These are phyloP conservation scores for Liasis olivaceus DNA, from an alignment of 2,797 vertebrate species.

Conservation along the genomic window DNA sequence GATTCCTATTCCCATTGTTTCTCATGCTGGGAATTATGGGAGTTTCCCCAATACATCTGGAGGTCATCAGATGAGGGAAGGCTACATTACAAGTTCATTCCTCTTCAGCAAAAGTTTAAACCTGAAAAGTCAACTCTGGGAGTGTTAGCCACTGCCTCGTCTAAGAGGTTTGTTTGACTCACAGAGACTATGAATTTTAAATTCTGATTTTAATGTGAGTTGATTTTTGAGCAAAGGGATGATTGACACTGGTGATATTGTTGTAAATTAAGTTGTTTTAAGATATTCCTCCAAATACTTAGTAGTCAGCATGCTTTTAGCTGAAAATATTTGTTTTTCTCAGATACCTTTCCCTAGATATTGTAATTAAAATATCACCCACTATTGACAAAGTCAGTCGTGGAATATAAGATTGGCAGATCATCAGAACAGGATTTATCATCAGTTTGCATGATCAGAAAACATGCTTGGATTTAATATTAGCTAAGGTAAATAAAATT, in stretches of 20 bases:
- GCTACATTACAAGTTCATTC: neutral
- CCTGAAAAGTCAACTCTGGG: neutral
- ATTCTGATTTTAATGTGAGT: slow-evolving; percentile 8
- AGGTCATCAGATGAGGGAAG: neutral
- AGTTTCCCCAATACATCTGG: neutral
- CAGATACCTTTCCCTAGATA: neutral
- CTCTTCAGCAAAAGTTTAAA: neutral
- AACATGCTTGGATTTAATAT: neutral
- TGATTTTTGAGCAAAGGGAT: neutral
- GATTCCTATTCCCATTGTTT: neutral
- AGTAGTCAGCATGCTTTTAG: neutral
- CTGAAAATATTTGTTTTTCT: neutral
- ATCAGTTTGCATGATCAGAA: neutral
- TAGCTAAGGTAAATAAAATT: neutral
- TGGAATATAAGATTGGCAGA: neutral
- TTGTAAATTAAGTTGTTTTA: slow-evolving; percentile 9
- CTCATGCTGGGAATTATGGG: neutral
- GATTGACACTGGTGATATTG: neutral
- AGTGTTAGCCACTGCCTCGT: neutral
- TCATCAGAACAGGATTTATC: neutral
- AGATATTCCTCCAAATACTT: neutral
- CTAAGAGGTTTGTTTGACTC: neutral
- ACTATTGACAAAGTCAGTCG: neutral
- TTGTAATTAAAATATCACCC: neutral
- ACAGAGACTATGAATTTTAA: neutral